Evolutionary conservation across 2,888 invertebrate genomes (phyloP).

Genomic region (Bombylius major): DNA sequence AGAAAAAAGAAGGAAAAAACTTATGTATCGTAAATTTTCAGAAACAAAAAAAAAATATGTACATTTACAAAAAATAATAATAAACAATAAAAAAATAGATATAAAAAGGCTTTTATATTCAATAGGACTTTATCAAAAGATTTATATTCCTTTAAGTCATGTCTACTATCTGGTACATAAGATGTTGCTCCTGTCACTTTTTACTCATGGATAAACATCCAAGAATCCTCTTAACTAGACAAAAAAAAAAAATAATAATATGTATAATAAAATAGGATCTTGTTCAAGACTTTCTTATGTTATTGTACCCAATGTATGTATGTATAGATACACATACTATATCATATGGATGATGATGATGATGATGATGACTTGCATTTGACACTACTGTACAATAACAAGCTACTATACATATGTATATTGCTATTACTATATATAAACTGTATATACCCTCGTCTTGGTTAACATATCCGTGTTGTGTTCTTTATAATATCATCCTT

Average conservation of each 20-base stretch:
- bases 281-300: neutral
- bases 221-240: neutral
- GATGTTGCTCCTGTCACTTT: constrained; percentile 1
- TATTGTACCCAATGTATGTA: neutral
- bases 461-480: neutral
- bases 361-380: constrained; percentile 1
- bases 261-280: neutral
- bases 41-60: no score
- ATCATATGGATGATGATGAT: no score
- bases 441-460: neutral
- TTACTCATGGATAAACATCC: constrained; percentile 1
- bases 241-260: no score
- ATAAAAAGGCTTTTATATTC: neutral
- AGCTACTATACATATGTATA: no score
- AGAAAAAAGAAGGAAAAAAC: no score
- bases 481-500: neutral
- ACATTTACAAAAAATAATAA: no score
- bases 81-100: no score
- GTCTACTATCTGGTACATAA: neutral
- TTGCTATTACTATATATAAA: neutral
- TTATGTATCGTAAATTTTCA: no score
- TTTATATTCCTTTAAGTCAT: constrained; percentile 4
- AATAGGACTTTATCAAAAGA: constrained; percentile 7
- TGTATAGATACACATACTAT: no score
- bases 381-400: neutral